These are phyloP conservation scores for Podarcis muralis DNA, from an alignment of 2,113 vertebrate genomes.

Conservation along the genomic window DNA sequence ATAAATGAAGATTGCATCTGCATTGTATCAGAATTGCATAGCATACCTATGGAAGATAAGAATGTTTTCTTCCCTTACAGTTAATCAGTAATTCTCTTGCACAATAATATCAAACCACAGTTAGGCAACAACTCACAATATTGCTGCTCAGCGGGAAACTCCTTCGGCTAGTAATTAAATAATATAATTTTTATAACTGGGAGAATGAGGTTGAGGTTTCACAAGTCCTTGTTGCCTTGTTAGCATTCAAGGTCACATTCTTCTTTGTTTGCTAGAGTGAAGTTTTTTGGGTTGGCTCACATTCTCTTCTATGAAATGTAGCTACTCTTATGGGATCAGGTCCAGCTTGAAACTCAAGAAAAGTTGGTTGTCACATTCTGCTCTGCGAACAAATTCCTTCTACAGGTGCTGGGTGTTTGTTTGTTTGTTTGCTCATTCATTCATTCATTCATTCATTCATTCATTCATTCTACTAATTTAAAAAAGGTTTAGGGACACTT, in stretches of 20 bases:
- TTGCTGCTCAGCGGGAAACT: neutral
- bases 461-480: too few relatives aligned
- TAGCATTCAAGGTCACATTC: conserved; percentile 5
- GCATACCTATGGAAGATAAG: neutral
- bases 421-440: neutral
- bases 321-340: conserved; percentile 5
- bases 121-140: neutral
- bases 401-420: neutral
- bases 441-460: neutral
- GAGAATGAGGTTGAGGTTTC: conserved; percentile 15
- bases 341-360: conserved; percentile 1
- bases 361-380: neutral
- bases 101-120: neutral
- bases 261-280: neutral
- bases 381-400: neutral
- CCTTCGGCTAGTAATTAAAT: conserved; percentile 16
- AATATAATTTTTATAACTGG: neutral
- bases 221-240: rapidly evolving
- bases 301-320: conserved; percentile 8
- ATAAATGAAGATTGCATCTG: neutral
- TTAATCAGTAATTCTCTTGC: neutral
- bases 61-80: neutral
- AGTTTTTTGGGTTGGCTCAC: neutral
- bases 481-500: neutral
- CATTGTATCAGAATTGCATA: neutral